phyloP scores from a whole-genome alignment of 2,888 invertebrate species.

The Rotaria sp. region DNA sequence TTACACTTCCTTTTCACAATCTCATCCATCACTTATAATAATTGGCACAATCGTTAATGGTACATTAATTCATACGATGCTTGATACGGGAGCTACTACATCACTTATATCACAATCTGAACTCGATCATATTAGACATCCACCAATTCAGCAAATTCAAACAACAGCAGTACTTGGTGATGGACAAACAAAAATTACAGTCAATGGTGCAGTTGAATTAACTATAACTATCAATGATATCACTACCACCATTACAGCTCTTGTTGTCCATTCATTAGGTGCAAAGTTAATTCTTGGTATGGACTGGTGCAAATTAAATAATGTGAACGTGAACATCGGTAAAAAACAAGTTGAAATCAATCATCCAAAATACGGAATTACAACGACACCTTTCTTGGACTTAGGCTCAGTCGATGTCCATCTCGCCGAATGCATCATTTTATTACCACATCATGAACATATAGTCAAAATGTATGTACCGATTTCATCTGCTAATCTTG shows the following conservation, averaged over 20 bases:
- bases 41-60: neutral
- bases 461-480: neutral
- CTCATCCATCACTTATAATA: slow-evolving; percentile 22
- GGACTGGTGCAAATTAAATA: neutral
- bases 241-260: neutral
- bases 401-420: neutral
- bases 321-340: neutral
- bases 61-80: no score
- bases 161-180: slow-evolving; percentile 2
- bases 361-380: neutral
- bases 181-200: neutral
- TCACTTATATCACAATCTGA: neutral
- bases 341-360: neutral
- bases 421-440: neutral
- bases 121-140: neutral
- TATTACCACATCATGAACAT: slow-evolving; percentile 1
- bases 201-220: neutral
- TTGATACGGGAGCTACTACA: no score
- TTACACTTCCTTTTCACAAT: neutral
- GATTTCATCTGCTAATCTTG: neutral
- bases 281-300: slow-evolving; percentile 1
- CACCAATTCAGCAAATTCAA: neutral
- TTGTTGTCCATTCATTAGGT: neutral
- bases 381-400: neutral
- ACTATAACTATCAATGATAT: neutral